These are phyloP conservation scores for Pseudopleuronectes americanus DNA, from an alignment of 2,797 vertebrate species.

Conservation along the genomic window DNA sequence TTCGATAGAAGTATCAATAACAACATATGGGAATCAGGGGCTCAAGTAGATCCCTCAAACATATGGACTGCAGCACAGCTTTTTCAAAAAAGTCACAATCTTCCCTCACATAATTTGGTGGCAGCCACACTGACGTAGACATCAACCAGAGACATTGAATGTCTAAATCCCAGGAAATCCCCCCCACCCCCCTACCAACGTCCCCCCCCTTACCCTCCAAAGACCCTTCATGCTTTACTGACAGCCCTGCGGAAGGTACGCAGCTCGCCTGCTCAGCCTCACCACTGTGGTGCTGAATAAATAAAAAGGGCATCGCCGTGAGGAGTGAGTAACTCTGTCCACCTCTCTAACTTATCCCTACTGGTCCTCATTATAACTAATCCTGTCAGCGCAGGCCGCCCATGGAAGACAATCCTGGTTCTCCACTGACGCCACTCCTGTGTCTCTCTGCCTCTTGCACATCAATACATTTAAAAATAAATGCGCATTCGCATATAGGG, in stretches of 20 bases:
- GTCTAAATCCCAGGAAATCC: not conserved
- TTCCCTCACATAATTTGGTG: not conserved
- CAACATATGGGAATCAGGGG: slow-evolving; percentile 3
- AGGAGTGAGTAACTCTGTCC: slow-evolving; percentile 43
- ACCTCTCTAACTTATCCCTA: slow-evolving; percentile 32
- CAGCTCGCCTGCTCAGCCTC: slow-evolving; percentile 18
- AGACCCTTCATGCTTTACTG: slow-evolving; percentile 2
- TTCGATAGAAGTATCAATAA: slow-evolving; percentile 19
- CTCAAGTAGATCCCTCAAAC: slow-evolving; percentile 12
- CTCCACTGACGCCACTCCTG: slow-evolving; percentile 19
- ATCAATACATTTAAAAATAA: slow-evolving; percentile 30
- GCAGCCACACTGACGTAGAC: not conserved
- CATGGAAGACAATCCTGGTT: slow-evolving; percentile 25
- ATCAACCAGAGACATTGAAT: not conserved
- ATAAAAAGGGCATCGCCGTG: slow-evolving; percentile 48
- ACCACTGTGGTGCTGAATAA: slow-evolving; percentile 44
- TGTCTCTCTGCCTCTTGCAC: slow-evolving; percentile 15
- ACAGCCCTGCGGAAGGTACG: slow-evolving; percentile 1
- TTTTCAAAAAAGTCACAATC: not conserved
- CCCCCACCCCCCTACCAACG: too few relatives aligned
- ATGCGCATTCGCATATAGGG: not conserved
- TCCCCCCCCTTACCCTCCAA: too few relatives aligned
- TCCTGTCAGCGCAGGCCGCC: slow-evolving; percentile 33
- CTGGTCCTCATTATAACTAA: slow-evolving; percentile 58
- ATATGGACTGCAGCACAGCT: not conserved